A percentile compares a stretch with the other conserved stretches of the same genome.
Conservation (phyloP, 2,797 vertebrate species). For the Brachymystax lenok region DNA sequence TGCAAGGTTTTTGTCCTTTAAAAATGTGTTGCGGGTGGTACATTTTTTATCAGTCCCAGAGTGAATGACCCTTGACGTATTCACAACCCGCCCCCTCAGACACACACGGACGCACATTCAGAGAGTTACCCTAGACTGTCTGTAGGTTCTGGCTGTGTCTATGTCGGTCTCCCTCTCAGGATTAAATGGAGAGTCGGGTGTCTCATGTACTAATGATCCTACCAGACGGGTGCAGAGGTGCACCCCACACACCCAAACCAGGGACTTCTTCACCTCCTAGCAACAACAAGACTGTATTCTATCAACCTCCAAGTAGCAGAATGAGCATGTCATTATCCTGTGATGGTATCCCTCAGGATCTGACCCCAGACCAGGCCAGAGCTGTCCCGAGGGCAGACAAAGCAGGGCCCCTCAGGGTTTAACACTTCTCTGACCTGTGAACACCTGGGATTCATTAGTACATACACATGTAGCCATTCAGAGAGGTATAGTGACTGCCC, state of each 20-base stretch:
- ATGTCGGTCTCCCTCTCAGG: constrained; percentile 16
- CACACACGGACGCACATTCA: constrained; percentile 16
- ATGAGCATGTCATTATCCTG: constrained; percentile 58
- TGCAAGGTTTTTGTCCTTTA: constrained; percentile 63
- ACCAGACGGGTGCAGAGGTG: too few species aligned
- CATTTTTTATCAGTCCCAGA: constrained; percentile 66
- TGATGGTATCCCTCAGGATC: constrained; percentile 50
- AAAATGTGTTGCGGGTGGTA: constrained; percentile 70
- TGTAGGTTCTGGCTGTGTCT: constrained; percentile 3
- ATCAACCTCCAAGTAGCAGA: constrained; percentile 46
- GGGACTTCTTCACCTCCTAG: not conserved
- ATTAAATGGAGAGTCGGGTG: constrained; percentile 25
- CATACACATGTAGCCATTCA: constrained; percentile 18
- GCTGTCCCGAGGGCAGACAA: constrained; percentile 50
- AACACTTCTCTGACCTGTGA: constrained; percentile 64
- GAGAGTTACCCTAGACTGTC: constrained; percentile 19
- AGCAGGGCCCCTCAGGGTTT: constrained; percentile 59
- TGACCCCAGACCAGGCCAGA: constrained; percentile 45
- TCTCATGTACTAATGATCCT: constrained; percentile 28
- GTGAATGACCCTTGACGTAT: constrained; percentile 53
- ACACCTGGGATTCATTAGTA: constrained; percentile 71
- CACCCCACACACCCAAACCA: constrained; percentile 9
- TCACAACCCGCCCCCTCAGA: constrained; percentile 37
- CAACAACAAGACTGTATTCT: constrained; percentile 33
- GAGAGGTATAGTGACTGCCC: constrained; percentile 27